Conservation (phyloP, 2,113 vertebrate species). For the Podarcis muralis region DNA sequence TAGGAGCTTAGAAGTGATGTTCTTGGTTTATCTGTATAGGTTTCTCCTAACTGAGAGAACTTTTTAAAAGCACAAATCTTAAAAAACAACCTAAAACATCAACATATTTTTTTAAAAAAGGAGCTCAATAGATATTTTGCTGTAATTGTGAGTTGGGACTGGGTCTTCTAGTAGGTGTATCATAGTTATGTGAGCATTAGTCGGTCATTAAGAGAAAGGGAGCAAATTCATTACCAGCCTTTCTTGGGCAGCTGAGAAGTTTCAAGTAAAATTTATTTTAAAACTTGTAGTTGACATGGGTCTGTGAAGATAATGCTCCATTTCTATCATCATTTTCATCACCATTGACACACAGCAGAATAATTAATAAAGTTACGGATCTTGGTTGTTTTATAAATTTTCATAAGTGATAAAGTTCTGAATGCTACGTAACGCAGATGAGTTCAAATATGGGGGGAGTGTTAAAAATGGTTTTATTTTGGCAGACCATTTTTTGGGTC, state of each 20-base stretch:
- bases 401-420: conserved; percentile 15
- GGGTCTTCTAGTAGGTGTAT: conserved; percentile 4
- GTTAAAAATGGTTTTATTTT: conserved; percentile 50
- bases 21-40: not conserved
- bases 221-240: conserved; percentile 20
- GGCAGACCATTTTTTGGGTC: conserved; percentile 39
- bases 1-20: not conserved
- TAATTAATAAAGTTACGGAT: conserved; percentile 35
- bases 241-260: conserved; percentile 34
- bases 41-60: not conserved
- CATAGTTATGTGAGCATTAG: not conserved
- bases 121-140: not conserved
- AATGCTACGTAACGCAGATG: not conserved
- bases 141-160: not conserved
- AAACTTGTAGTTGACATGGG: not conserved
- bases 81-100: not conserved
- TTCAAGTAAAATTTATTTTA: not conserved
- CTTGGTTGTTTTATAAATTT: conserved; percentile 27
- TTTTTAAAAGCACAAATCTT: not conserved
- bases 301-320: not conserved
- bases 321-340: not conserved
- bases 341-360: not conserved
- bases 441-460: conserved; percentile 24
- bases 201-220: fast-evolving
- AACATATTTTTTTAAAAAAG: not conserved